Percentiles rank a stretch among this genome's conserved stretches.
phyloP scores from a whole-genome alignment of 2,888 invertebrate species.

The Rotaria macrura region DNA sequence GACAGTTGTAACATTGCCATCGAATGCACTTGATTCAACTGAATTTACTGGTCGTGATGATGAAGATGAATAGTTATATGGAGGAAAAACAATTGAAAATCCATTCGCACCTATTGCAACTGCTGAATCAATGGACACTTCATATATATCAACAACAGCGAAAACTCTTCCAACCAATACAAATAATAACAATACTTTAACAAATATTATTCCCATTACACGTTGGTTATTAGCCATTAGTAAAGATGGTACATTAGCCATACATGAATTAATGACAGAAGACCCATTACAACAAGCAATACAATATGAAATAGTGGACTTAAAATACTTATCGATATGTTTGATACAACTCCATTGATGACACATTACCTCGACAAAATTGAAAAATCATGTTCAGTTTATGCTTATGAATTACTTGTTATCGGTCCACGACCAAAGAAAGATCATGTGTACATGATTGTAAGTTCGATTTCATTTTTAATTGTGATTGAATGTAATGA shows the following conservation, averaged over 20 bases:
- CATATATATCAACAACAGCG: background rate
- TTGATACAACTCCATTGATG: background rate
- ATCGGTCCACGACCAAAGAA: conserved; percentile 23
- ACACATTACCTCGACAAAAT: conserved; percentile 11
- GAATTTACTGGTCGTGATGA: conserved; percentile 60
- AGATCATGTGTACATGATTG: conserved; percentile 22
- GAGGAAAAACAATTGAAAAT: conserved; percentile 45
- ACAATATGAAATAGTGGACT: conserved; percentile 8
- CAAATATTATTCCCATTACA: background rate
- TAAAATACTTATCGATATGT: background rate
- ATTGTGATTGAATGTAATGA: no score
- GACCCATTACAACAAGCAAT: background rate
- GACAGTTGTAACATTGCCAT: background rate
- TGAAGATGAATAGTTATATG: conserved; percentile 85
- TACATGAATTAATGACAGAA: conserved; percentile 15
- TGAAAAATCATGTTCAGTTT: conserved; percentile 4
- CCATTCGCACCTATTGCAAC: background rate
- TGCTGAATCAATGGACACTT: background rate
- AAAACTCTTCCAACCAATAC: background rate
- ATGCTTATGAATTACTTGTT: conserved; percentile 17
- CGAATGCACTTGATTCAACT: background rate
- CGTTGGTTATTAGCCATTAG: conserved; percentile 12
- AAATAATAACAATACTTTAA: background rate
- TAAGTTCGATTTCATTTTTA: no score
- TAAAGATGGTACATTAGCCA: conserved; percentile 19